These are phyloP conservation scores for Nyctereutes procyonoides DNA, from an alignment of 2,113 vertebrate genomes.

Conservation along the genomic window DNA sequence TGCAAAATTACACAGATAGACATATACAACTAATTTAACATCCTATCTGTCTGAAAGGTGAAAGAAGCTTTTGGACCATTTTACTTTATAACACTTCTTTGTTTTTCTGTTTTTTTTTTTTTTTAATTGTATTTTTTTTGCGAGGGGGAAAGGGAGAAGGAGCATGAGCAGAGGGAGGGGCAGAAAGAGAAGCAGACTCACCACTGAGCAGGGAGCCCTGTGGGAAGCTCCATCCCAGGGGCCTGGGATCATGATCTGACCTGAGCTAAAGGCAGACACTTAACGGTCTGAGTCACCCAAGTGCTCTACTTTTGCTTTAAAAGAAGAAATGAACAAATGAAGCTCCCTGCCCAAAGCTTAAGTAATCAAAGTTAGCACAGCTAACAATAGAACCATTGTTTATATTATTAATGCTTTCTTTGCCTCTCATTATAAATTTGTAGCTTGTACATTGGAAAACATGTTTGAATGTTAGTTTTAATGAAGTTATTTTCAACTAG, in stretches of 20 bases:
- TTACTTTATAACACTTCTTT: neutral
- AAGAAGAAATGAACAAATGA: neutral
- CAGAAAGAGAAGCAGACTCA: too few relatives aligned
- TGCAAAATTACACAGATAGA: neutral
- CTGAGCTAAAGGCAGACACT: too few relatives aligned
- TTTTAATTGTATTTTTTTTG: too few relatives aligned
- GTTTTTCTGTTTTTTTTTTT: neutral
- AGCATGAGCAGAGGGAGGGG: too few relatives aligned
- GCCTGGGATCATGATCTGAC: too few relatives aligned
- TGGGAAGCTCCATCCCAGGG: too few relatives aligned
- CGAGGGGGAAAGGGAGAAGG: too few relatives aligned
- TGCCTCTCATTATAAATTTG: neutral
- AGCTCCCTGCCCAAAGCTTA: neutral
- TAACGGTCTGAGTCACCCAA: too few relatives aligned
- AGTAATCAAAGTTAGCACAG: neutral
- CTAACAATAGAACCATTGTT: neutral
- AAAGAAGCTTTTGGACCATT: neutral
- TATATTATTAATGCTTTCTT: neutral
- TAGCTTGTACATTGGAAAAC: neutral
- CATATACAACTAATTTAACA: neutral
- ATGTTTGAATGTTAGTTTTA: neutral
- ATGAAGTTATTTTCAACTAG: neutral
- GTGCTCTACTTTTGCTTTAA: neutral
- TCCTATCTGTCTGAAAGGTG: neutral
- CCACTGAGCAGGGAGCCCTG: too few relatives aligned